Evolutionary conservation across 2,797 vertebrate genomes (phyloP), one percentile per base, ranked within the genome.

Genomic region (Australoheros facetus): DNA sequence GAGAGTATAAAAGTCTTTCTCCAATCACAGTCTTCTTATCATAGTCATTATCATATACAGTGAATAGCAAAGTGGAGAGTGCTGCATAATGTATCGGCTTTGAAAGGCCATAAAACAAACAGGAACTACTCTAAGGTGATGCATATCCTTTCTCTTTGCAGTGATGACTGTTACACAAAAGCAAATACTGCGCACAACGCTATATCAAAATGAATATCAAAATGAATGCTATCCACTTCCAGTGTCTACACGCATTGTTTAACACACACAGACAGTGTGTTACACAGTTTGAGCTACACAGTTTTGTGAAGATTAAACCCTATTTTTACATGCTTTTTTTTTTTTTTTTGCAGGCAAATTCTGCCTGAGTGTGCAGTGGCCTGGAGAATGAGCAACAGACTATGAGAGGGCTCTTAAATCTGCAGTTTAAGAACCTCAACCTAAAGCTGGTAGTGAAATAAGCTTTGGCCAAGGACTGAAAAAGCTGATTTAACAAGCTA

Each of bases 61-160:
- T 73, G 82, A 88, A 69, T 81, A 87, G 81, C 55, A 82, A 74
- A 85, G 85, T 77, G 85, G 72, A 62, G 54, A 85, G 81, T 83
- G 81, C 81, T 77, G 88, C 71, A 79, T 56, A 81, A 56, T 17
- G 75, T 75, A 85, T 89, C 30, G 70, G 87, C 90, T 87, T 89
- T 55, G 62, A 88, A 87, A 85, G 74, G 75, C 75, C 60, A 74
- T 86, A 88, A 92, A 89, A 78, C 87, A 86, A 91, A 91, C 78
- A 86, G 84, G 83, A 87, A 78, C 60, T 78, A 77, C 83, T 90
- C 70, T 64, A 74, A 81, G 79, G 75, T 81, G 82, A 90, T 74
- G 59, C 77, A 78, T 62, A 74, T 73, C 56, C 76, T 81, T 60
- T 80, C 86, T 88, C 81, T 76, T 85, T 64, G 77, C 81, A 56